A percentile compares a stretch with the other conserved stretches of the same genome.
phyloP scores from a whole-genome alignment of 1,140 invertebrate genomes.

The Coelopa frigida region DNA sequence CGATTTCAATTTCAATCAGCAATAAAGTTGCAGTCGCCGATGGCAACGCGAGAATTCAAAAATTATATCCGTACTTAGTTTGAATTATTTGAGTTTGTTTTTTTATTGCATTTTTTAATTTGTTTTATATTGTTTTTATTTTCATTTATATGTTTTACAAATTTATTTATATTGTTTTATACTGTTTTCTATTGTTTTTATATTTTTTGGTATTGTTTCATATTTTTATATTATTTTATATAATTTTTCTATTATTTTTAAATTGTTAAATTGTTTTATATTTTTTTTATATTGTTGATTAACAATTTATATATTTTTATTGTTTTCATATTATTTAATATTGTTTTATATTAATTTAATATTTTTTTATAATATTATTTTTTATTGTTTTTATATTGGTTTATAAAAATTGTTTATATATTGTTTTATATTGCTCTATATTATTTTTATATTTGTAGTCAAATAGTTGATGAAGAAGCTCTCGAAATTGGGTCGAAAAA shows the following conservation, averaged over 20 bases:
- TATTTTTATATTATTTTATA: not conserved
- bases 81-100: not conserved
- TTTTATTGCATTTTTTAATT: conserved; percentile 1
- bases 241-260: not conserved
- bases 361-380: not conserved
- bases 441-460: too few species aligned
- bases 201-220: not conserved
- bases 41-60: too few species aligned
- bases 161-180: not conserved
- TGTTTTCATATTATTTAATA: not conserved
- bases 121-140: not conserved
- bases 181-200: not conserved
- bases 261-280: not conserved
- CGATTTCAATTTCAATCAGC: not conserved
- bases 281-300: conserved; percentile 4
- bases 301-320: not conserved
- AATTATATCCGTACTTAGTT: too few species aligned
- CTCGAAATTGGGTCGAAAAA: too few species aligned
- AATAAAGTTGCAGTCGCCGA: too few species aligned
- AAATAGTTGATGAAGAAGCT: too few species aligned
- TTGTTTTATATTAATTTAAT: conserved; percentile 2
- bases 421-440: too few species aligned
- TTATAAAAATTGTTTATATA: too few species aligned
- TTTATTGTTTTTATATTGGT: not conserved
- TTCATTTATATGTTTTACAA: conserved; percentile 1